A percentile compares a stretch with the other conserved stretches of the same genome.
These are phyloP conservation scores for Myathropa florea DNA, from an alignment of 2,888 invertebrate genomes.

Conservation along the genomic window DNA sequence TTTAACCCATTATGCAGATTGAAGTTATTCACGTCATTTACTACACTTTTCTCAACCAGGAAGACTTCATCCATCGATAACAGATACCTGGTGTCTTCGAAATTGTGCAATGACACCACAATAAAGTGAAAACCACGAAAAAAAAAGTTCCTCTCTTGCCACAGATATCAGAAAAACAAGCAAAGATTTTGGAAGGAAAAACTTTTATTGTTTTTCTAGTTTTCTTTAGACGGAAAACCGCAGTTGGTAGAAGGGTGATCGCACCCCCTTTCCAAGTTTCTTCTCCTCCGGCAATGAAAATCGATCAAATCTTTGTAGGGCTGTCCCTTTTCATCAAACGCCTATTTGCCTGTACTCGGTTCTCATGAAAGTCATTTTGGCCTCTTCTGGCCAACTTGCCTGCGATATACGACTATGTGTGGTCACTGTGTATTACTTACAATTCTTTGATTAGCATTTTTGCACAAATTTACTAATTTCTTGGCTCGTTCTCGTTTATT, in stretches of 20 bases:
- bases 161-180: not conserved
- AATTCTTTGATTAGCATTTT: constrained; percentile 70
- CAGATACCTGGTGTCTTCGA: not conserved
- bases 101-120: constrained; percentile 20
- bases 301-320: constrained; percentile 58
- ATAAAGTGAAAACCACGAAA: not conserved
- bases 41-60: not conserved
- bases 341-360: constrained; percentile 14
- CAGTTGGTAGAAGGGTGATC: constrained; percentile 53
- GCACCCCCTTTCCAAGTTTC: constrained; percentile 60
- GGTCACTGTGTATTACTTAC: constrained; percentile 58
- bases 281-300: constrained; percentile 45
- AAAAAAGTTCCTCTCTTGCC: not conserved
- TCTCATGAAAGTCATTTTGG: constrained; percentile 14
- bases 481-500: constrained; percentile 11
- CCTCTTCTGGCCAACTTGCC: constrained; percentile 47
- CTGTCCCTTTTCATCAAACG: constrained; percentile 59
- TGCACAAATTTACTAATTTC: constrained; percentile 64
- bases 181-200: constrained; percentile 4
- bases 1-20: not conserved
- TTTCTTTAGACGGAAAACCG: constrained; percentile 14
- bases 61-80: not conserved
- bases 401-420: constrained; percentile 27
- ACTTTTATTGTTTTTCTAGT: not conserved
- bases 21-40: not conserved